phyloP scores from a whole-genome alignment of 1,140 invertebrate genomes.

The Achroia grisella region DNA sequence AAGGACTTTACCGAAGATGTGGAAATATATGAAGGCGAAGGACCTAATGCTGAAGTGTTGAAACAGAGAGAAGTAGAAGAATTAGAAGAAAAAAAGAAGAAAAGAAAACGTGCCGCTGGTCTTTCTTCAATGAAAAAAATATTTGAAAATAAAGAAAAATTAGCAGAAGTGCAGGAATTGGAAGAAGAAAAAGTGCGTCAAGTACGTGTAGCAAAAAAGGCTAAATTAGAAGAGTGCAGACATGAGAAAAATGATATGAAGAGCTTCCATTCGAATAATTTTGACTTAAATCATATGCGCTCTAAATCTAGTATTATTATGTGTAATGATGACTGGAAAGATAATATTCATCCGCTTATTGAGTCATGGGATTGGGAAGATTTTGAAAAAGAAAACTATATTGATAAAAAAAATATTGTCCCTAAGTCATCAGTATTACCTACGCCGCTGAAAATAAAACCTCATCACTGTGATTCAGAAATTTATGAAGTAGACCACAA shows the following conservation, averaged over 20 bases:
- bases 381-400: conserved; percentile 72
- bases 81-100: conserved; percentile 76
- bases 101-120: conserved; percentile 72
- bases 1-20: conserved; percentile 76
- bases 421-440: conserved; percentile 71
- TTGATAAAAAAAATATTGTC: conserved; percentile 34
- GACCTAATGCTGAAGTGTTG: conserved; percentile 76
- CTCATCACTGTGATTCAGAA: conserved; percentile 68
- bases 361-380: conserved; percentile 78
- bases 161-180: conserved; percentile 75
- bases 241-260: conserved; percentile 55
- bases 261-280: conserved; percentile 48
- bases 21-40: conserved; percentile 79
- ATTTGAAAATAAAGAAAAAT: conserved; percentile 84
- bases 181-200: conserved; percentile 63
- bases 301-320: conserved; percentile 69
- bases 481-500: conserved; percentile 55
- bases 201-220: conserved; percentile 63
- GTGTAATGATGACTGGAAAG: conserved; percentile 74
- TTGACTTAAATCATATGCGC: conserved; percentile 58
- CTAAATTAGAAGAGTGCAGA: conserved; percentile 64
- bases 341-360: conserved; percentile 75
- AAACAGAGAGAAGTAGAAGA: conserved; percentile 76
- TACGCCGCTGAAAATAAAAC: conserved; percentile 65
- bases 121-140: conserved; percentile 80